Conservation (phyloP, 2,113 vertebrate species). For the Shinisaurus crocodilurus region DNA sequence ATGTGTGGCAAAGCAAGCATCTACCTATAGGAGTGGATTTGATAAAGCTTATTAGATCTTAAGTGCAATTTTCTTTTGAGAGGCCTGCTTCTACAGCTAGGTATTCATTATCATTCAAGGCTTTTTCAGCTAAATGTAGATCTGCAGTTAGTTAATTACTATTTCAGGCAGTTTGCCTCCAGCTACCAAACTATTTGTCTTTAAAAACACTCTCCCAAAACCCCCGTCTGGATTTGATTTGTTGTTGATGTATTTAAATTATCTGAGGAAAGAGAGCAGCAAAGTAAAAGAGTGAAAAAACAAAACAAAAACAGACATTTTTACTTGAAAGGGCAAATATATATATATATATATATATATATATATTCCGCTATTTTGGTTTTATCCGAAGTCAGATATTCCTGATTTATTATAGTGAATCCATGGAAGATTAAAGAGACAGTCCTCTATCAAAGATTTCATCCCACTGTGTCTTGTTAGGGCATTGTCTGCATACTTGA, state of each 20-base stretch:
- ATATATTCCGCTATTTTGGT: not conserved
- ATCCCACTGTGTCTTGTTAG: fast-evolving
- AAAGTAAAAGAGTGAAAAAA: not conserved
- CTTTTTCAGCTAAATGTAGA: slow-evolving; percentile 28
- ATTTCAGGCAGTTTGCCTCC: slow-evolving; percentile 42
- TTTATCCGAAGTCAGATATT: not conserved
- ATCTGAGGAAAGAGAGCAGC: not conserved
- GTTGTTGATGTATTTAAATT: slow-evolving; percentile 15
- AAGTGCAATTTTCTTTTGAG: slow-evolving; percentile 46
- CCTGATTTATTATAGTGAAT: not conserved
- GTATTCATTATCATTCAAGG: slow-evolving; percentile 24
- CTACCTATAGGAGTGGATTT: slow-evolving; percentile 37
- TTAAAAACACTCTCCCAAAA: slow-evolving; percentile 23
- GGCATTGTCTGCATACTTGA: not conserved
- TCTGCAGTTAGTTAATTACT: slow-evolving; percentile 37
- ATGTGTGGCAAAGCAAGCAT: not conserved
- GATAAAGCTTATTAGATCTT: slow-evolving; percentile 1
- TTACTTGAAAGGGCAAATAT: not conserved
- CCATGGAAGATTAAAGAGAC: slow-evolving; percentile 3
- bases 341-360: not conserved
- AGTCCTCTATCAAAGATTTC: not conserved
- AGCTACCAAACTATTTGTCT: not conserved
- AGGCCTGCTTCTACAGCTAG: slow-evolving; percentile 20
- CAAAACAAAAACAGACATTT: not conserved
- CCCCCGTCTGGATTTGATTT: not conserved